These are phyloP conservation scores for Drosophila lowei DNA, from an alignment of 1,140 invertebrate genomes.

Conservation along the genomic window DNA sequence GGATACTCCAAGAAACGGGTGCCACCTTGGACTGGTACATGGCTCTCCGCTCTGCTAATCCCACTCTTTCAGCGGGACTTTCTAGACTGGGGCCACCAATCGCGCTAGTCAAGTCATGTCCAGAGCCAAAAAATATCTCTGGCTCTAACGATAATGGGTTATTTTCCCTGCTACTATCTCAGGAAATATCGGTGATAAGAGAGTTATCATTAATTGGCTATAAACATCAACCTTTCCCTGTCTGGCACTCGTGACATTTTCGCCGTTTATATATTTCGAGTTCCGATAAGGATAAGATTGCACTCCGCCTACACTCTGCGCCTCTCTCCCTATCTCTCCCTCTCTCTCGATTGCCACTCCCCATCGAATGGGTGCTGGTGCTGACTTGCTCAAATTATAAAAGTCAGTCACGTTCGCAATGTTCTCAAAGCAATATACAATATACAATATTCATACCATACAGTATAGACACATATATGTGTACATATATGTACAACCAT, in stretches of 20 bases:
- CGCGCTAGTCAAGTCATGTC: constrained; percentile 36
- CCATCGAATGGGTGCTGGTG: constrained; percentile 8
- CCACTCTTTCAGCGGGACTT: constrained; percentile 3
- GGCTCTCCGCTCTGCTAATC: neutral
- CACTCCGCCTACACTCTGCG: constrained; percentile 3
- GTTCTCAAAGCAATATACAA: constrained; percentile 10
- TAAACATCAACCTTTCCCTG: constrained; percentile 40
- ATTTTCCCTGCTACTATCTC: constrained; percentile 52
- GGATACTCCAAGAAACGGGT: neutral
- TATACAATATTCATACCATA: no score
- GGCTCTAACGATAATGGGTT: neutral
- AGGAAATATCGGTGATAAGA: constrained; percentile 56
- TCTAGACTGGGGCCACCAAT: constrained; percentile 38
- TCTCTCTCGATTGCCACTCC: constrained; percentile 31
- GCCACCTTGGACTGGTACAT: constrained; percentile 70
- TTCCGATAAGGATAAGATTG: constrained; percentile 66
- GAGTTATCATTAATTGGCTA: constrained; percentile 63
- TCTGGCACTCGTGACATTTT: constrained; percentile 35
- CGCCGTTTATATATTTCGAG: constrained; percentile 49
- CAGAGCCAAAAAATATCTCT: constrained; percentile 19
- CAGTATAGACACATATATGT: constrained; percentile 1
- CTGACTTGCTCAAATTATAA: constrained; percentile 14
- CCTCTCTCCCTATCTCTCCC: constrained; percentile 6
- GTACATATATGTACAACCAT: constrained; percentile 52
- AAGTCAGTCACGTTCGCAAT: constrained; percentile 43